These are phyloP conservation scores for Pterocles burchelli DNA, from an alignment of 2,113 vertebrate species.

Conservation along the genomic window DNA sequence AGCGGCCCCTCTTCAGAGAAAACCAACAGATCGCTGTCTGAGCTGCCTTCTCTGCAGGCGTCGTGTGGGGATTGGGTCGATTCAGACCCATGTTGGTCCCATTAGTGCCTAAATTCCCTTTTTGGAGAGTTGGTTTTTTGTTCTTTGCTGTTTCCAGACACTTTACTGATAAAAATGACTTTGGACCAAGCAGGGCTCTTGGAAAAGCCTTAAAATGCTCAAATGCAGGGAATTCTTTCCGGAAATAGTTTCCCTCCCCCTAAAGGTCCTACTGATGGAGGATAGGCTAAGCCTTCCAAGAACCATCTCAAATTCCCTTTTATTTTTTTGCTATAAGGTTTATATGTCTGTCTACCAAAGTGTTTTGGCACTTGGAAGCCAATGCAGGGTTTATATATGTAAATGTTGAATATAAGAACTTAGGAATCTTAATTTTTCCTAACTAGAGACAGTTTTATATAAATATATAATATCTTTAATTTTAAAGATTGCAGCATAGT, in stretches of 20 bases:
- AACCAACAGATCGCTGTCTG: conserved; percentile 91
- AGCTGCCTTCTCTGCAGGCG: background rate
- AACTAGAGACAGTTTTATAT: background rate
- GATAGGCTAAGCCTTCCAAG: background rate
- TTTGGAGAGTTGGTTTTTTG: background rate
- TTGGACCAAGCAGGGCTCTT: background rate
- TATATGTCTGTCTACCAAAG: background rate
- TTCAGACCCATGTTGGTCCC: background rate
- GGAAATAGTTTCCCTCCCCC: background rate
- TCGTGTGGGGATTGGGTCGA: background rate
- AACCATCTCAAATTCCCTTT: background rate
- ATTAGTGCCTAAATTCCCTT: background rate
- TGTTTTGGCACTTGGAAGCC: background rate
- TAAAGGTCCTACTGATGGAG: background rate
- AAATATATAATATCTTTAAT: background rate
- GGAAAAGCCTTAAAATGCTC: background rate
- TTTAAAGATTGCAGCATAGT: background rate
- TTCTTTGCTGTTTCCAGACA: background rate
- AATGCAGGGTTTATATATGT: background rate
- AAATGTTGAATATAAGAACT: background rate
- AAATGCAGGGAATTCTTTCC: background rate
- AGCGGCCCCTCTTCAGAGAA: conserved; percentile 88
- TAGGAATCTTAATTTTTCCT: background rate
- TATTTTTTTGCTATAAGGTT: background rate
- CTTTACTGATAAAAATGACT: background rate